These are phyloP conservation scores for Parnassius smintheus DNA, from an alignment of 2,888 invertebrate species.

Conservation along the genomic window DNA sequence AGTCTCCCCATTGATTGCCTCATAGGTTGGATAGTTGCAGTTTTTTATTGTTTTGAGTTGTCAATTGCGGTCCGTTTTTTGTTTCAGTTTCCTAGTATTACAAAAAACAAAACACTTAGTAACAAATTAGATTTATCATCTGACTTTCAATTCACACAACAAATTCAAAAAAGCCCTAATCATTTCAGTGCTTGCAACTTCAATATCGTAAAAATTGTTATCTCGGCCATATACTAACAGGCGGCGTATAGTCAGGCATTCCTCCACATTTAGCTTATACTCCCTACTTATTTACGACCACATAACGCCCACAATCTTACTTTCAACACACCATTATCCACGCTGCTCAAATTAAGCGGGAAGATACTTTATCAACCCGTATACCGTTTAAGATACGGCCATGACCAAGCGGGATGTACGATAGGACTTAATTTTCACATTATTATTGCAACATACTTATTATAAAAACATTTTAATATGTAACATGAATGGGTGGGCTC, in stretches of 20 bases:
- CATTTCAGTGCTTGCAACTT: conserved; percentile 1
- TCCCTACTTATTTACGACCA: conserved; percentile 51
- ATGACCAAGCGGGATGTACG: conserved; percentile 24
- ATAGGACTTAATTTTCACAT: too few relatives aligned
- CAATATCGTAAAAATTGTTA: conserved; percentile 11
- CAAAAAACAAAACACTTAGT: too few relatives aligned
- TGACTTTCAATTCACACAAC: too few relatives aligned
- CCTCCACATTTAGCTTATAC: conserved; percentile 15
- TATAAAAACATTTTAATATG: too few relatives aligned
- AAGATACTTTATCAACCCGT: conserved; percentile 52
- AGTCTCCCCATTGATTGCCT: too few relatives aligned
- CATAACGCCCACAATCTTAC: conserved; percentile 57
- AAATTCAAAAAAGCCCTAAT: not conserved
- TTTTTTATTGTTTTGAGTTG: too few relatives aligned
- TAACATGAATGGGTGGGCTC: too few relatives aligned
- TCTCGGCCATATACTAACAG: conserved; percentile 17
- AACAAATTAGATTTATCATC: not conserved
- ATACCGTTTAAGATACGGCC: conserved; percentile 31
- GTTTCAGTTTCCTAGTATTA: too few relatives aligned
- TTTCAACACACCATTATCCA: conserved; percentile 52
- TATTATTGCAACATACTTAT: too few relatives aligned
- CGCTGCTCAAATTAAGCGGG: conserved; percentile 52
- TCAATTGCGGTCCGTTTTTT: too few relatives aligned
- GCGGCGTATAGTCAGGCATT: conserved; percentile 13
- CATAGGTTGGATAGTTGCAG: too few relatives aligned